Conservation (phyloP, 2,113 vertebrate species). For the Patagioenas fasciata region DNA sequence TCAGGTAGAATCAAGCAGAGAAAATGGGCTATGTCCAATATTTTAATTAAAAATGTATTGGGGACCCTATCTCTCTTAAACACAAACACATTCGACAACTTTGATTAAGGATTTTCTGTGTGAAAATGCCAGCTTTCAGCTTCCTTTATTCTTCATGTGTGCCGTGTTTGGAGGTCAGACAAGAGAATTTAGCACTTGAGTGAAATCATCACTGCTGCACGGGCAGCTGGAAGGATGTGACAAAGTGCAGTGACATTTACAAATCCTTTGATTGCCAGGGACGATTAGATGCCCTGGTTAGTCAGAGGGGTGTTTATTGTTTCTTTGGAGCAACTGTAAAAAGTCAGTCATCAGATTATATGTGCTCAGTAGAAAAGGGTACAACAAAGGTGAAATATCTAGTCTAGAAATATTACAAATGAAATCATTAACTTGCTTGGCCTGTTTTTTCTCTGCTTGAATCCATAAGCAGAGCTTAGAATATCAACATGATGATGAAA, state of each 20-base stretch:
- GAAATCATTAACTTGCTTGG: background rate
- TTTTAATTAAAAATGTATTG: background rate
- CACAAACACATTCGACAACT: background rate
- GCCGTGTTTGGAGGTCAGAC: slow-evolving; percentile 7
- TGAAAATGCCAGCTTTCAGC: slow-evolving; percentile 10
- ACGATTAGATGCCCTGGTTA: slow-evolving; percentile 38
- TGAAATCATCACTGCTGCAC: background rate
- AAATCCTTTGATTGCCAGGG: slow-evolving; percentile 39
- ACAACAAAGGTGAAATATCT: background rate
- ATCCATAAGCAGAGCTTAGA: background rate
- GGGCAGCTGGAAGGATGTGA: slow-evolving; percentile 30
- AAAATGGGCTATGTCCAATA: background rate
- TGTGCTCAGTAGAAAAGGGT: background rate
- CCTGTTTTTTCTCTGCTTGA: background rate
- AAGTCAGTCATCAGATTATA: background rate
- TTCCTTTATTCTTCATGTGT: background rate
- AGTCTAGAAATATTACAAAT: background rate
- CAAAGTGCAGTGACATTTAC: slow-evolving; percentile 67
- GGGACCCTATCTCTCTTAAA: background rate
- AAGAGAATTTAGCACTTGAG: background rate
- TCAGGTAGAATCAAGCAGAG: background rate
- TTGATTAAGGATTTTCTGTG: slow-evolving; percentile 17
- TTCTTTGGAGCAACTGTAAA: background rate
- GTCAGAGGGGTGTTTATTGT: background rate
- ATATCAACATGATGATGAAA: background rate